A percentile compares a stretch with the other conserved stretches of the same genome.
Conservation (phyloP, 30 jellyfish, hydroid and myxozoan species). For the Morbakka virulenta region DNA sequence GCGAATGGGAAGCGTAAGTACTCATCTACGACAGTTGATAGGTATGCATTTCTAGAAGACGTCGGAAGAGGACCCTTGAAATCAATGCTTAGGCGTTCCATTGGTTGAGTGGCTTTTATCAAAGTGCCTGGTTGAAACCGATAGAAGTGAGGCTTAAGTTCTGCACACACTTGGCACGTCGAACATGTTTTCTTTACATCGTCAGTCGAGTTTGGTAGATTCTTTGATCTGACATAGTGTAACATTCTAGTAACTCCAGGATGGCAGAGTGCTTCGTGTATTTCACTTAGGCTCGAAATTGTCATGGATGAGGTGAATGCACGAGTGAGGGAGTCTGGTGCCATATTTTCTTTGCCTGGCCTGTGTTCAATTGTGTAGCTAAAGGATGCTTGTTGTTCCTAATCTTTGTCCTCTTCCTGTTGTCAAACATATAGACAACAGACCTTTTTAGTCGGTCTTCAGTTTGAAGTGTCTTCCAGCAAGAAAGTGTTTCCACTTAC, state of each 20-base stretch:
- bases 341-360: constrained; percentile 48
- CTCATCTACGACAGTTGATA: constrained; percentile 59
- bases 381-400: constrained; percentile 62
- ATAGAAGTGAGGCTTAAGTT: constrained; percentile 36
- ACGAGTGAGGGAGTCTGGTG: constrained; percentile 61
- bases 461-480: constrained; percentile 22
- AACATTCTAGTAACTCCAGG: constrained; percentile 57
- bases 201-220: constrained; percentile 32
- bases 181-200: constrained; percentile 47
- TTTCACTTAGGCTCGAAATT: constrained; percentile 15
- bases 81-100: constrained; percentile 43
- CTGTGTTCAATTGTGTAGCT: constrained; percentile 36
- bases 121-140: constrained; percentile 13
- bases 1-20: constrained; percentile 61
- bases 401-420: constrained; percentile 52
- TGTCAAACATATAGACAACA: constrained; percentile 67
- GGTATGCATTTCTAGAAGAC: constrained; percentile 43
- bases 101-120: constrained; percentile 58
- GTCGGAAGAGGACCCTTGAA: constrained; percentile 51
- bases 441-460: constrained; percentile 53
- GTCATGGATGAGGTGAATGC: constrained; percentile 3
- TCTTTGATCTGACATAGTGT: constrained; percentile 14
- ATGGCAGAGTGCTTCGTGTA: constrained; percentile 44
- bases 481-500: constrained; percentile 44
- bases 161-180: constrained; percentile 51